phyloP scores from a whole-genome alignment of 2,113 vertebrate species.

The Oryzias celebensis region DNA sequence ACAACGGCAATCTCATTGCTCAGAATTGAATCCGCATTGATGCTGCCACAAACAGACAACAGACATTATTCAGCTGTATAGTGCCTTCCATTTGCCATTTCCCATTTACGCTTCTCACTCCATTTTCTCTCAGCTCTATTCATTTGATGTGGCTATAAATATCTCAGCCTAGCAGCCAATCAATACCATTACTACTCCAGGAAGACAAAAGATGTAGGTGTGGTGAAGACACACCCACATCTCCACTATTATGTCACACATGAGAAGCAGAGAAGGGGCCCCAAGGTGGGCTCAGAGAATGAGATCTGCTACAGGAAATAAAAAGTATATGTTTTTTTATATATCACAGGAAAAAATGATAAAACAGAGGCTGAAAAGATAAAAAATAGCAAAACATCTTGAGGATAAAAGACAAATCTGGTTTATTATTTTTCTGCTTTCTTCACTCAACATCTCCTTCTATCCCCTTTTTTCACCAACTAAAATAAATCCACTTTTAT shows the following conservation, averaged over 20 bases:
- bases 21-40: constrained; percentile 61
- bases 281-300: constrained; percentile 3
- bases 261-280: neutral
- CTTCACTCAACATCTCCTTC: too few relatives aligned
- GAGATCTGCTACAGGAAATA: constrained; percentile 1
- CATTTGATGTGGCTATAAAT: constrained; percentile 68
- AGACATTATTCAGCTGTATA: constrained; percentile 55
- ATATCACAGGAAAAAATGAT: too few relatives aligned
- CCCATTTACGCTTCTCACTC: constrained; percentile 29
- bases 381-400: too few relatives aligned
- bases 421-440: too few relatives aligned
- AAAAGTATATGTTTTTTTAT: neutral
- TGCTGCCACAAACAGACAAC: constrained; percentile 46
- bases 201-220: constrained; percentile 61
- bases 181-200: constrained; percentile 69
- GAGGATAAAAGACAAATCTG: too few relatives aligned
- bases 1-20: constrained; percentile 38
- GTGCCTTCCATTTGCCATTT: constrained; percentile 41
- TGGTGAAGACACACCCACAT: constrained; percentile 34
- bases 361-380: too few relatives aligned
- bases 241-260: constrained; percentile 45
- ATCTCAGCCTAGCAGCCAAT: constrained; percentile 61
- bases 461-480: too few relatives aligned
- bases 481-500: too few relatives aligned
- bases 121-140: constrained; percentile 57